These are phyloP conservation scores for Diplazon laetatorius DNA, from an alignment of 2,888 invertebrate genomes.

Conservation along the genomic window DNA sequence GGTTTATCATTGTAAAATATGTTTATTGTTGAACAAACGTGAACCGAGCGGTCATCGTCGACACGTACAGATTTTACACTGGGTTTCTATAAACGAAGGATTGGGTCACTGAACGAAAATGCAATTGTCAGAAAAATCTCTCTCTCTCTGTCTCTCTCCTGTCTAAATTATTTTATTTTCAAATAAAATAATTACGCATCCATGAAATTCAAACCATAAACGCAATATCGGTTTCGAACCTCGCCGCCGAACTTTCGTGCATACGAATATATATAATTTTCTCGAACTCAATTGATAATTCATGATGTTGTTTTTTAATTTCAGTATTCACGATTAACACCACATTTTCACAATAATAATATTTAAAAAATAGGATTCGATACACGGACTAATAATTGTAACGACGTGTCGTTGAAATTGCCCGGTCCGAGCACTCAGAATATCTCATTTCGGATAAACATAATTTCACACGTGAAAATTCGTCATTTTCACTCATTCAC, in stretches of 20 bases:
- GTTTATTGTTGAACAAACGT: no score
- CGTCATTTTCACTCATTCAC: neutral
- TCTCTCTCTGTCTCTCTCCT: no score
- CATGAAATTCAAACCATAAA: neutral
- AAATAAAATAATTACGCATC: neutral
- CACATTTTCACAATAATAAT: constrained; percentile 46
- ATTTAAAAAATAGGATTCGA: constrained; percentile 51
- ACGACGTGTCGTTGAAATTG: constrained; percentile 18
- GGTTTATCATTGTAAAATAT: neutral
- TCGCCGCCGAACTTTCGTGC: constrained; percentile 7
- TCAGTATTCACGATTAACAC: constrained; percentile 42
- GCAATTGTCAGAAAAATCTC: no score
- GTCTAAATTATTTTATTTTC: no score
- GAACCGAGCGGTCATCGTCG: no score
- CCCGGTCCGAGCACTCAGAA: neutral
- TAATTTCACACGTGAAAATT: constrained; percentile 12
- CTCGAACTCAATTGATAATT: constrained; percentile 2
- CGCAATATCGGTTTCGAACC: neutral
- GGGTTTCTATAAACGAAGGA: no score
- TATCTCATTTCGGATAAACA: neutral
- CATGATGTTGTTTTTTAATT: constrained; percentile 12
- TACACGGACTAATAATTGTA: constrained; percentile 18
- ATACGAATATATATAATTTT: constrained; percentile 18
- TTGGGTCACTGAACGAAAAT: no score
- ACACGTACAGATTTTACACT: neutral